These are phyloP conservation scores for Rhyacophila brunnea DNA, from an alignment of 1,140 invertebrate genomes.

Conservation along the genomic window DNA sequence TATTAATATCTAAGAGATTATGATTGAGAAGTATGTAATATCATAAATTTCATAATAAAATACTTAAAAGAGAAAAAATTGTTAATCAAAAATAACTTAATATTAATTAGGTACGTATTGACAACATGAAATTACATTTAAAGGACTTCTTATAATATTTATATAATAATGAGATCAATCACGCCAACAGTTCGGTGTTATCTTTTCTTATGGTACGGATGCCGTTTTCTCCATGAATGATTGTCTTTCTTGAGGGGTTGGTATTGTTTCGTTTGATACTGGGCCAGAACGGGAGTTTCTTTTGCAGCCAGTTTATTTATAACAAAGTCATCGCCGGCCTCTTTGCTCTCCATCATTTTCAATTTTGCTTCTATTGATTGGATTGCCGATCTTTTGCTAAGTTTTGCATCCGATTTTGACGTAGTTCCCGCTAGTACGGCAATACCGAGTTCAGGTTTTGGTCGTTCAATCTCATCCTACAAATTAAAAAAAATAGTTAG, in stretches of 20 bases:
- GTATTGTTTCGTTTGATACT: slow-evolving; percentile 60
- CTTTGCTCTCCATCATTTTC: slow-evolving; percentile 71
- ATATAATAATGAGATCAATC: no score
- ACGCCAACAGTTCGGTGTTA: slow-evolving; percentile 32
- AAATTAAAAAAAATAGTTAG: slow-evolving; percentile 35
- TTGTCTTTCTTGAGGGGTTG: slow-evolving; percentile 55
- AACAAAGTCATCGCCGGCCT: slow-evolving; percentile 68
- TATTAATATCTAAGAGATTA: no score
- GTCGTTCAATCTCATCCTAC: slow-evolving; percentile 71
- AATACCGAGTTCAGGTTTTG: slow-evolving; percentile 72
- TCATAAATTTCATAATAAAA: no score
- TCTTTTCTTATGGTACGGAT: slow-evolving; percentile 55
- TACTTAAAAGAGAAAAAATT: no score
- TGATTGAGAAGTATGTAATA: no score
- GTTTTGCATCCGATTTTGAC: slow-evolving; percentile 65
- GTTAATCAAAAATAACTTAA: no score
- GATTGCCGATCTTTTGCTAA: slow-evolving; percentile 76
- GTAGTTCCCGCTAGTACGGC: slow-evolving; percentile 69
- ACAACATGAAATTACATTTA: background rate
- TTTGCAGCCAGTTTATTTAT: slow-evolving; percentile 66
- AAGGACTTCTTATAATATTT: background rate
- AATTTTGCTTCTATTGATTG: slow-evolving; percentile 85
- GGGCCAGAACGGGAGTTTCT: slow-evolving; percentile 64
- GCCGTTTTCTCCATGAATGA: slow-evolving; percentile 45
- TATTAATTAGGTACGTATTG: background rate